phyloP scores from a whole-genome alignment of 2,888 invertebrate species.

The Tipula vernalis region DNA sequence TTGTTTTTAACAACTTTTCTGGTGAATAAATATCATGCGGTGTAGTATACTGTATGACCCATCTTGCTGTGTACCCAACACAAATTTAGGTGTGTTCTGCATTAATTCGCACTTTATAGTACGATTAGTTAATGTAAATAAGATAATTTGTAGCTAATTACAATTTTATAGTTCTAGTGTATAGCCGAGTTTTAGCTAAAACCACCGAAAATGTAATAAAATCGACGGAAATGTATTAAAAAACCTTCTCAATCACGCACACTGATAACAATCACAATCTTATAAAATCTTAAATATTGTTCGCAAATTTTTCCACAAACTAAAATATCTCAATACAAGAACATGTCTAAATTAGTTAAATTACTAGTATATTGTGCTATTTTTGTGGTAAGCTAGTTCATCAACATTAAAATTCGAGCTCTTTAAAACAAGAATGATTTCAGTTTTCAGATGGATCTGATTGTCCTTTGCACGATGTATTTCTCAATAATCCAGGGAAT shows the following conservation, averaged over 20 bases:
- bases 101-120: not conserved
- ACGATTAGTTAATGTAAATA: not conserved
- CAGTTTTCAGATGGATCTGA: not conserved
- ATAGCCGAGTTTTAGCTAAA: not conserved
- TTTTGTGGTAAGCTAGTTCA: not conserved
- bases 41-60: not conserved
- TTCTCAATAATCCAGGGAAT: not conserved
- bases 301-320: not conserved
- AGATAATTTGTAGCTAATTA: not conserved
- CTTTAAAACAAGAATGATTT: not conserved
- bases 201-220: not conserved
- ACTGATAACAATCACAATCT: not conserved
- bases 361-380: not conserved
- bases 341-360: not conserved
- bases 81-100: not conserved
- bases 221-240: not conserved
- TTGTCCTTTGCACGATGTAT: not conserved
- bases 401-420: not conserved
- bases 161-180: not conserved
- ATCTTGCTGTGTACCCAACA: not conserved
- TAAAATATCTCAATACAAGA: not conserved
- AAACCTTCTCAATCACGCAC: not conserved
- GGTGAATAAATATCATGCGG: not conserved
- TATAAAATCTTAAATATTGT: not conserved
- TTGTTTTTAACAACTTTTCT: not conserved